Conservation (phyloP, 2,113 vertebrate genomes). For the Crotalus helleri region DNA sequence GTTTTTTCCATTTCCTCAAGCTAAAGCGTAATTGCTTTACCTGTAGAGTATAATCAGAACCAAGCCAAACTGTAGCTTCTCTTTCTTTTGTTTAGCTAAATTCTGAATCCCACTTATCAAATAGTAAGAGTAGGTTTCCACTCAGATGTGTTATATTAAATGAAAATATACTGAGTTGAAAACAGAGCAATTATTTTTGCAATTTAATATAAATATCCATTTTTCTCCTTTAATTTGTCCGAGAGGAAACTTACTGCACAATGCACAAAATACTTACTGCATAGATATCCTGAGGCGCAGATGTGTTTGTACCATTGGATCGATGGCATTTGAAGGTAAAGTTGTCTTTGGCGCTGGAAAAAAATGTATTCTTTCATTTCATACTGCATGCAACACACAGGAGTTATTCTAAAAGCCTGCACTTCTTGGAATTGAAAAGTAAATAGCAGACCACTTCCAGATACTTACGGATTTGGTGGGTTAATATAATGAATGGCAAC, state of each 20-base stretch:
- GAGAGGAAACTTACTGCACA: neutral
- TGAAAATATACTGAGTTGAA: neutral
- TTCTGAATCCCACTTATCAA: neutral
- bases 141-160: neutral
- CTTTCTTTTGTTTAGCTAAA: neutral
- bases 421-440: neutral
- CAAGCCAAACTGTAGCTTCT: neutral
- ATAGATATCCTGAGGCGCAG: constrained; percentile 97
- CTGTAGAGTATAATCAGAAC: neutral
- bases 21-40: neutral
- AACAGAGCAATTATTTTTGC: neutral
- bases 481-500: constrained; percentile 99
- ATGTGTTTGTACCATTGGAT: constrained; percentile 97
- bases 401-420: neutral
- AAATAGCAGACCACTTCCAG: neutral
- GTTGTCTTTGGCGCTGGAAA: constrained; percentile 93
- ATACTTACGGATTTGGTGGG: constrained; percentile 95
- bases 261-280: constrained; percentile 75
- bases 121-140: neutral
- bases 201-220: neutral
- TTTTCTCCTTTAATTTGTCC: neutral
- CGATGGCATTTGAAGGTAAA: constrained; percentile 99
- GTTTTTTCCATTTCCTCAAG: neutral
- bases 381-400: neutral
- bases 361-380: neutral